Base-by-base conservation (phyloP, 30 jellyfish, hydroid and myxozoan species). In the Chrysaora quinquecirrha region DNA sequence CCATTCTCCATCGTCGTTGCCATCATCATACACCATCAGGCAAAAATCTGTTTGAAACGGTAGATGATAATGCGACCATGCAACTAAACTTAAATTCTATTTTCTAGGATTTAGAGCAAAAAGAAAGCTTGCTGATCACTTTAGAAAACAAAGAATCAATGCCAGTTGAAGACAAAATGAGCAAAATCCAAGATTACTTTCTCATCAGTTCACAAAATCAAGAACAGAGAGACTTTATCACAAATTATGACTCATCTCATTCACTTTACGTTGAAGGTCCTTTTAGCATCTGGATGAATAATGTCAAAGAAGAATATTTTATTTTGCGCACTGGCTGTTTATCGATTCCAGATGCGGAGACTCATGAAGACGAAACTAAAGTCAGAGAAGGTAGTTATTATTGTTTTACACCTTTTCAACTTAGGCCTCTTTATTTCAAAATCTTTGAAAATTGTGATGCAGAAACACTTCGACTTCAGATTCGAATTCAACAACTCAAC, bases 251-350 rank as follows among this genome's bases (percentile, higher is more conserved):
- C 48, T 11, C 84, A 25, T 49, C 76, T 1, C 70, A 64, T 30
- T 48, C 97, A 14, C 82, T 94, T n/a, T 87, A 87, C 49, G 69
- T 94, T 0, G 99, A 94, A 54, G 99, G 99, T 0, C 99, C 99
- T 0, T 71, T 46, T 22, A 24, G 60, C 50, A 88, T 94, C 3
- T 94, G 99, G 99, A 76, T 94, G 87, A 74, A 83, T 48, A 85
- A 82, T 52, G 65, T 76, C n/a, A 67, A 71, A 52, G 95, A 83
- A 49, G 82, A 87, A 33, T 94, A 73, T 84, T 94, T 69, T 60
- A 50, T 91, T 20, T 30, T 91, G 35, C 68, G 90, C 32, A 87
- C 98, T 20, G 95, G 88, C 14, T 34, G 78, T 20, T 27, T 82
- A 19, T 31, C 32, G 7, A 32, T 82, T 54, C 85, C 74, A 58